Evolutionary conservation across 2,113 vertebrate genomes (phyloP).

Genomic region (Trachemys scripta): DNA sequence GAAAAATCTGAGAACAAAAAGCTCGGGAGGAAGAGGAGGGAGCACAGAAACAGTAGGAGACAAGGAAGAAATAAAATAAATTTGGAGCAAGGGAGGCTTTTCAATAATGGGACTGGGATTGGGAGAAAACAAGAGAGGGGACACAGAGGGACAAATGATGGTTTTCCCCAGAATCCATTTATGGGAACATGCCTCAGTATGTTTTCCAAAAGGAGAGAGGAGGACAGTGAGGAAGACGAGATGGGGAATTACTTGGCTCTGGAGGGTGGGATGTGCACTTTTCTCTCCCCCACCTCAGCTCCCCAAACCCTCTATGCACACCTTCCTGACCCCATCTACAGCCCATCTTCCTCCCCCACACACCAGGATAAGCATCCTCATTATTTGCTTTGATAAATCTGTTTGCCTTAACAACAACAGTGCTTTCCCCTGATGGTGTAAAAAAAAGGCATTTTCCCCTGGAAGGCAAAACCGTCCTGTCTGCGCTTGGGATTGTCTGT

Average conservation of each 20-base stretch:
- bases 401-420: not conserved
- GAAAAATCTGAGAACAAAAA: not conserved
- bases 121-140: not conserved
- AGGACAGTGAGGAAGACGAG: not conserved
- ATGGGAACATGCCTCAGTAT: not conserved
- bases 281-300: not conserved
- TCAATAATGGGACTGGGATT: not conserved
- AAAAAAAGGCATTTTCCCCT: not conserved
- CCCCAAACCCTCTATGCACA: not conserved
- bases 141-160: not conserved
- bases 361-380: not conserved
- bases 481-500: constrained; percentile 27
- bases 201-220: not conserved
- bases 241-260: not conserved
- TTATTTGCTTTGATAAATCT: not conserved
- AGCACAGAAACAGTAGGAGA: not conserved
- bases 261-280: not conserved
- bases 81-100: not conserved
- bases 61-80: not conserved
- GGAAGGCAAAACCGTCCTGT: constrained; percentile 35
- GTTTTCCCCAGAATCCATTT: not conserved
- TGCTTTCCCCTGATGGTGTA: not conserved
- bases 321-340: not conserved
- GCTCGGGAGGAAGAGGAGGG: not conserved
- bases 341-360: not conserved